Base-by-base conservation (phyloP, 2,113 vertebrate species). In the Bathybates hornii region DNA sequence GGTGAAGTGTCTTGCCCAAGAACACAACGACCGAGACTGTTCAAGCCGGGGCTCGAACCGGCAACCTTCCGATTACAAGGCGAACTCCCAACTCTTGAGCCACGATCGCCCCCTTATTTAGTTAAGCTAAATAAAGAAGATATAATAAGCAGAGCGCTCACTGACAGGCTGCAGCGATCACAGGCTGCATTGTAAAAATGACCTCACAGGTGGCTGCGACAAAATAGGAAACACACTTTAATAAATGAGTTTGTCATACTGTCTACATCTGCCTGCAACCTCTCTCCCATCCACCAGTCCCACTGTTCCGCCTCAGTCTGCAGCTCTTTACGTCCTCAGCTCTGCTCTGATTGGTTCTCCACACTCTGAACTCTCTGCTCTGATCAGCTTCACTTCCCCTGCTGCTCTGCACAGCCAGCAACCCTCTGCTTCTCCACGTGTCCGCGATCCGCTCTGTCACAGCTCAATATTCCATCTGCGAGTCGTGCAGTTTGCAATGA, bases 381-480 rank as follows among this genome's bases (percentile, higher is more conserved):
- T 57, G 54, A 1, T 59, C 13, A 3, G 24, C 56, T 59, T 16
- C 56, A 59, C 13, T 57, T 57, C 24, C 56, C 24, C 52, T 54
- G 52, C 52, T 54, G 52, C 10, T 54, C 53, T 54, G n/a, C 53
- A 24, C 52, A 54, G 52, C 52, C 53, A 54, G 53, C 53, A 54
- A 24, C 53, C 53, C n/a, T 54, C 53, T 54, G 10, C 53, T 54
- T 54, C 53, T 54, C n/a, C 53, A 54, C 3, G 53, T n/a, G 50
- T 52, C 17, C 17, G 17, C 24, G n/a, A 54, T 54, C 53, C 53
- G 3, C 6, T 56, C 54, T 1, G 54, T 56, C 54, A 56, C 54
- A 56, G 21, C 54, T 0, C 21, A 59, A 9, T 29, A 2, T 29
- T 29, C 56, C 57, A 59, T 0, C 7, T 29, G 24, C 57, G 8